Base-by-base conservation (phyloP, 2,113 vertebrate species). In the Cygnus buccinator region DNA sequence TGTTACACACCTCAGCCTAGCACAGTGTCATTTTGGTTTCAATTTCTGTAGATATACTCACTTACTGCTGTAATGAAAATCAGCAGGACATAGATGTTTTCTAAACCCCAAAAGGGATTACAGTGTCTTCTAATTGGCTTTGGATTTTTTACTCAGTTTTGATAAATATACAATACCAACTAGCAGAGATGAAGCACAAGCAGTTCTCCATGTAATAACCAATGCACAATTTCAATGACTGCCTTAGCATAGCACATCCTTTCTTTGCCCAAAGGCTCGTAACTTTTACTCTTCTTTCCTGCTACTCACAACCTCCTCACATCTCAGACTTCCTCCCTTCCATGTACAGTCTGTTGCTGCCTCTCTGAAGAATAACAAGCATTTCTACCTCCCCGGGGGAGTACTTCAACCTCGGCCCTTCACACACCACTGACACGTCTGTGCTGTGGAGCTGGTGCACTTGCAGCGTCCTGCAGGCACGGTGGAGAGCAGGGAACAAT, bases 131-230 rank as follows among this genome's bases (percentile, higher is more conserved):
- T 4, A 33, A 71, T 0, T 28, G 35, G 14, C 15, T 3, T 4
- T 65, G 59, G 37, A 8, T 3, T 35, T 25, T 26, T 63, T 0
- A 33, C 37, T 17, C 70, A 33, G 37, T 19, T 76, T 14, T 50
- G 39, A 48, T 57, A 43, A 72, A 70, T 0, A 43, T 28, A 55
- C 48, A 35, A 73, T 5, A 41, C 28, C 1, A 5, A 68, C 28
- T 48, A 46, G 73, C 59, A 28, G 33, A 54, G 59, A 58, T 33
- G 52, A 61, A 85, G n/a, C 62, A 15, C 0, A 7, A 31, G 75
- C 37, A 77, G 44, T 14, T 66, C 0, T 0, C 44, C 2, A 2
- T 0, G 0, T 4, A 5, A 75, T 2, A 67, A 50, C n/a, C 3
- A 0, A 55, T 0, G 11, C n/a, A n/a, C 13, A 4, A 26, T 4